These are phyloP conservation scores for Euclidia mi DNA, from an alignment of 2,888 invertebrate genomes.

Conservation along the genomic window DNA sequence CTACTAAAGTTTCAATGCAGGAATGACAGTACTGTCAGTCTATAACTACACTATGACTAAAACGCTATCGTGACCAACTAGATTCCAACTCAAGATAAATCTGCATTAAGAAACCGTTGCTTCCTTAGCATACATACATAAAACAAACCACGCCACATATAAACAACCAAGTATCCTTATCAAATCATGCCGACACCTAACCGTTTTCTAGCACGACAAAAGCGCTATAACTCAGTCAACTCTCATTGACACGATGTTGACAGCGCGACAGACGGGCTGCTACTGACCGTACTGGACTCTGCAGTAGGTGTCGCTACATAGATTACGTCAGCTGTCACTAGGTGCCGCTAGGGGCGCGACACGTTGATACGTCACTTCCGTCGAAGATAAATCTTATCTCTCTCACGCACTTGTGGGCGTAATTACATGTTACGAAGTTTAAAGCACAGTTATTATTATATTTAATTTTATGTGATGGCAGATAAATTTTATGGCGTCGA, in stretches of 20 bases:
- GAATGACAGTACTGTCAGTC: too few species aligned
- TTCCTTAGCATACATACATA: background rate
- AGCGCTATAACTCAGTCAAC: slow-evolving; percentile 39
- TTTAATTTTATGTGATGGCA: too few species aligned
- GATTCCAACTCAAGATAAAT: background rate
- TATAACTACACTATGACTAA: background rate
- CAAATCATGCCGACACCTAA: slow-evolving; percentile 13
- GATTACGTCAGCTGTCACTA: slow-evolving; percentile 41
- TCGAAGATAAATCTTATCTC: slow-evolving; percentile 30
- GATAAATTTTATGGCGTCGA: too few species aligned
- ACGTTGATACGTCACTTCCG: slow-evolving; percentile 40
- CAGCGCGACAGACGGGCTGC: slow-evolving; percentile 15
- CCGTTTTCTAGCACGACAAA: slow-evolving; percentile 33
- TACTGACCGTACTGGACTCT: too few species aligned
- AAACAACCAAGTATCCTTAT: background rate
- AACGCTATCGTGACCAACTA: background rate
- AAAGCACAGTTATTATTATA: too few species aligned
- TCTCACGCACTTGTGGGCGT: background rate
- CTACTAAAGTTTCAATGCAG: too few species aligned
- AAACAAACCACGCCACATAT: background rate
- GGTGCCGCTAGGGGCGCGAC: slow-evolving; percentile 34
- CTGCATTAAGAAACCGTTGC: background rate
- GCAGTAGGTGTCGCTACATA: slow-evolving; percentile 25
- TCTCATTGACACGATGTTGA: slow-evolving; percentile 28
- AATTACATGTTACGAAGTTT: background rate